Evolutionary conservation across 2,888 invertebrate species (phyloP), one percentile per base, ranked within the genome.

Genomic region (Oxytorus armatus): DNA sequence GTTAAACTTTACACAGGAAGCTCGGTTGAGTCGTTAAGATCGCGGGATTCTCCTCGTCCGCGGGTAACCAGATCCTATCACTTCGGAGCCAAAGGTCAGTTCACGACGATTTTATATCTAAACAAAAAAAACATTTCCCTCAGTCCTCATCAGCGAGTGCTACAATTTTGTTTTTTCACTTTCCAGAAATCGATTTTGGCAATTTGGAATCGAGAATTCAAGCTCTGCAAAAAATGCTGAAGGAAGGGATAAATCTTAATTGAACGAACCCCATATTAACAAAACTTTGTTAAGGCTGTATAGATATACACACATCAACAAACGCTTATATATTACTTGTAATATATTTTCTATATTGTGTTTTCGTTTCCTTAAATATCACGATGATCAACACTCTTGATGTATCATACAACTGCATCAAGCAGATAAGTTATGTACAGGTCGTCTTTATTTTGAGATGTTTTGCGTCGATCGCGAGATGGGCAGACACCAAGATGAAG

Each of bases 181-280:
- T 33, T 57, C 29, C 82, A 88, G 90, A 90, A 75, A 82, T 90
- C 23, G 92, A 92, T 72, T 92, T 92, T 78, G 88, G 88, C 33
- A 89, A 89, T 77, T 86, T 92, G 79, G 92, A 92, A 84, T 89
- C 90, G 39, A 88, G 92, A 86, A 92, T 93, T 77, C 88, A 89
- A 44, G 85, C 89, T 3, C 84, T 92, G 14, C 92, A 92, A 77
- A 92, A 90, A 81, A 89, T 92, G 88, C 85, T 92, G 39, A 90
- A 91, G 81, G 87, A 90, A 66, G 89, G 88, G 68, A 84, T 89
- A 72, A 88, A 87, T 68, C 77, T 89, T 11, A 87, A 86, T 75
- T 89, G 74, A 86, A 25, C 14, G 2, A 11, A 11, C n/a, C 25
- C 10, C 33, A 25, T 49, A 44, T 33, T 42, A 36, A 65, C 75